Percentiles rank a stretch among this genome's conserved stretches.
Evolutionary conservation across 1,140 invertebrate species (phyloP).

Genomic region (Venturia canescens): DNA sequence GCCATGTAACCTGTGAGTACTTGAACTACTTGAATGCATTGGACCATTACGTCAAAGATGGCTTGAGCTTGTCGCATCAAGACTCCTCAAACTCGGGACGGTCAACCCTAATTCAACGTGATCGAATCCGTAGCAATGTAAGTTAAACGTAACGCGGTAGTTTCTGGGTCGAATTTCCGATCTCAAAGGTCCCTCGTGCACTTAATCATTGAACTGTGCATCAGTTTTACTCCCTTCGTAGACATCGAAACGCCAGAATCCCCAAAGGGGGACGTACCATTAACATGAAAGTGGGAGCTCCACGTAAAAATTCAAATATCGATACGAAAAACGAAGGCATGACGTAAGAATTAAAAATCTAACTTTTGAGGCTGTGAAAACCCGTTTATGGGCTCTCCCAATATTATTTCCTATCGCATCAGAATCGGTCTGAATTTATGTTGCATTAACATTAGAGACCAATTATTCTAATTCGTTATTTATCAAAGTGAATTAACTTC

Average conservation of each 20-base stretch:
- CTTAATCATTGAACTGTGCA: neutral
- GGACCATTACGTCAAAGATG: neutral
- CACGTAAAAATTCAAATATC: too few relatives aligned
- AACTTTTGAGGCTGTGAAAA: too few relatives aligned
- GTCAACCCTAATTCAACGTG: conserved; percentile 65
- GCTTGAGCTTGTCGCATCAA: conserved; percentile 60
- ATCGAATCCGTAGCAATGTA: conserved; percentile 70
- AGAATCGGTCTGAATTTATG: too few relatives aligned
- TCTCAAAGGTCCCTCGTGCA: conserved; percentile 34
- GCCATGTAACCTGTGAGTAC: neutral
- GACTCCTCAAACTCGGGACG: conserved; percentile 59
- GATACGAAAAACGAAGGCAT: too few relatives aligned
- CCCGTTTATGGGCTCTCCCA: too few relatives aligned
- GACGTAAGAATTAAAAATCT: too few relatives aligned
- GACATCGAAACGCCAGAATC: neutral
- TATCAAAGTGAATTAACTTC: neutral
- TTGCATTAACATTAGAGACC: too few relatives aligned
- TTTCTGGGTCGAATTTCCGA: conserved; percentile 61
- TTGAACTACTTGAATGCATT: neutral
- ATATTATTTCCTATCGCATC: too few relatives aligned
- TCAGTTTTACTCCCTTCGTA: neutral
- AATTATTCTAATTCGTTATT: neutral
- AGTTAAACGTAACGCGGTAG: conserved; percentile 62
- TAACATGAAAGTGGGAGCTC: too few relatives aligned
- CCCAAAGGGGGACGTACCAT: neutral